Evolutionary conservation across 1,140 invertebrate species (phyloP), one percentile per base, ranked within the genome.

Genomic region (Rhagoletis zephyria): DNA sequence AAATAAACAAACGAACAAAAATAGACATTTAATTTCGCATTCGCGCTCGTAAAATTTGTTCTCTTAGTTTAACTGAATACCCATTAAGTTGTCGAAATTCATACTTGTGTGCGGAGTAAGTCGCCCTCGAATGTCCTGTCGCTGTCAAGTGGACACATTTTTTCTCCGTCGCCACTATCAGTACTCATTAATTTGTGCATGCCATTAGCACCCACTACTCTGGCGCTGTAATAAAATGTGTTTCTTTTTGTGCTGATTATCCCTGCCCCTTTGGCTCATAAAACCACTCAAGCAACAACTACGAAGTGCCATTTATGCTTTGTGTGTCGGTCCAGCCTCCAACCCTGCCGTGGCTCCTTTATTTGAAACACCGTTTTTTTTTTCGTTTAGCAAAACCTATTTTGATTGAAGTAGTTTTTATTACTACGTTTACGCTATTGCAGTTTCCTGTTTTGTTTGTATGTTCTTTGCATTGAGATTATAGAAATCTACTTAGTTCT

Each of bases 221-320:
- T n/a, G 67, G 48, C n/a, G n/a, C 2, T 51, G 19, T 16, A 19
- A 81, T 81, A 51, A 30, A 56, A 56, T 81, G 16, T 10, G n/a
- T 56, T 81, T 81, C 56, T n/a, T 81, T 74, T 74, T 74, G 40
- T 1, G 6, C 10, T 1, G 51, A n/a, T 56, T 81, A 48, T 7
- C 10, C 74, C 48, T 51, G 45, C 48, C 74, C 7, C 48, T n/a
- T 10, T 81, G 74, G 16, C 74, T 56, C 74, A 81, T 81, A 81
- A 81, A 81, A 81, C 74, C 74, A 81, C 74, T 81, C 74, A 81
- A 56, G 74, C 74, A 81, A 81, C 74, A 51, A 81, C 48, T 56
- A 81, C 74, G 56, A 81, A 56, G 74, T 81, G 74, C 48, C 74
- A 56, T 81, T 81, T 81, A 81, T 81, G 48, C 48, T 81, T 81